Evolutionary conservation across 2,113 vertebrate genomes (phyloP).

Genomic region (Motacilla alba): DNA sequence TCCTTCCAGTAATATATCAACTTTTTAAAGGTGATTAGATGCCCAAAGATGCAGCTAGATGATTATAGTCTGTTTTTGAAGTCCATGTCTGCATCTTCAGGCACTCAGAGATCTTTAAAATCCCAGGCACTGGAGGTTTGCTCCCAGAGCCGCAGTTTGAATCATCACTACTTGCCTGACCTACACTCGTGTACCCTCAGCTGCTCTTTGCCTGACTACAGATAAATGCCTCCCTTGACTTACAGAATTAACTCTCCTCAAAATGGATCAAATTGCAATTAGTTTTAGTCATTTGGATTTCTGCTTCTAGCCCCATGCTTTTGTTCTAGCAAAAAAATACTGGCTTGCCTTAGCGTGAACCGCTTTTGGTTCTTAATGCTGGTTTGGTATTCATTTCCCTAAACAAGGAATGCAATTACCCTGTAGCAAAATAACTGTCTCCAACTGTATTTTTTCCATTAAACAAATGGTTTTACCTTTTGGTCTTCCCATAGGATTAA

Average conservation of each 20-base stretch:
- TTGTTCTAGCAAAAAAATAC: neutral
- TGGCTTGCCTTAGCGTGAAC: fast-evolving
- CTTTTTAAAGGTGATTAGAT: neutral
- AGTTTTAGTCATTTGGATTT: neutral
- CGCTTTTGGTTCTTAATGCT: neutral
- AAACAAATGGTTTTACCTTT: conserved; percentile 43
- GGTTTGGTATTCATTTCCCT: conserved; percentile 19
- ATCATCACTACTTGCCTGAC: neutral
- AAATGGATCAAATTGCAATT: neutral
- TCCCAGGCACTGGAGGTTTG: neutral
- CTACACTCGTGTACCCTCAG: fast-evolving
- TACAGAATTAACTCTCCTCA: neutral
- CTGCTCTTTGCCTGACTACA: neutral
- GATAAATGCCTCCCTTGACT: neutral
- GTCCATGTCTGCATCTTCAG: neutral
- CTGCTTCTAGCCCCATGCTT: neutral
- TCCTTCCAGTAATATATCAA: neutral
- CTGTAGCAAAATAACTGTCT: conserved; percentile 21
- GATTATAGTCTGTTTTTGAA: neutral
- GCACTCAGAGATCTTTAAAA: neutral
- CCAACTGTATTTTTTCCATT: conserved; percentile 38
- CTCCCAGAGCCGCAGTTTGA: neutral
- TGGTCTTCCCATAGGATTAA: conserved; percentile 46
- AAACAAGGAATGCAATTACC: conserved; percentile 44
- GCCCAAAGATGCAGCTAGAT: neutral